Percentiles rank a stretch among this genome's conserved stretches.
Conservation (phyloP, 2,113 vertebrate species). For the Gasterosteus nipponicus region DNA sequence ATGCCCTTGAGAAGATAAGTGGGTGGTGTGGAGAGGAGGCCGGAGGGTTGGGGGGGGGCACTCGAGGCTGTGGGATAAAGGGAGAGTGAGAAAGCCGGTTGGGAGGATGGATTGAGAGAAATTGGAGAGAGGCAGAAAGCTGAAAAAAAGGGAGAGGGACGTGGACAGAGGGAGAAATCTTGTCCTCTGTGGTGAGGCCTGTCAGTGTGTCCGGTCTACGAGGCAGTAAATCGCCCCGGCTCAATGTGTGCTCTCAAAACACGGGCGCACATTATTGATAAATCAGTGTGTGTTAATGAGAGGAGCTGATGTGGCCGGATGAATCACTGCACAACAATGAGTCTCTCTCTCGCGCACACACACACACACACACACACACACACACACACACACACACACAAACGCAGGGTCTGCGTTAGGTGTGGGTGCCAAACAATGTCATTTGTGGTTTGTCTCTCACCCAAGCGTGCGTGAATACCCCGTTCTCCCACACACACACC, state of each 20-base stretch:
- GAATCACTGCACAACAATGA: constrained; percentile 61
- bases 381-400: constrained; percentile 6
- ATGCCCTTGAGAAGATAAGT: constrained; percentile 76
- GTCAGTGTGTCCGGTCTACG: constrained; percentile 38
- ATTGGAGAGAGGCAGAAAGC: constrained; percentile 5
- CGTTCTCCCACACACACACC: neutral
- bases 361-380: constrained; percentile 26
- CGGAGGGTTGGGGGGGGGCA: neutral
- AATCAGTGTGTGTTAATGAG: constrained; percentile 73
- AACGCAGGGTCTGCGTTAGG: neutral
- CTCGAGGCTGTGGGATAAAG: constrained; percentile 25
- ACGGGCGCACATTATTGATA: constrained; percentile 66
- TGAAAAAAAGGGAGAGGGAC: neutral
- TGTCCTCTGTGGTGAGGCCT: constrained; percentile 40
- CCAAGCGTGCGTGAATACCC: neutral
- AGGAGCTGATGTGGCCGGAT: constrained; percentile 62
- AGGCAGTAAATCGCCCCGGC: constrained; percentile 69
- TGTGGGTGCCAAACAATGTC: constrained; percentile 7
- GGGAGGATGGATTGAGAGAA: constrained; percentile 32
- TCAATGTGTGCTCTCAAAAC: constrained; percentile 64
- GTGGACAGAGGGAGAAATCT: constrained; percentile 31
- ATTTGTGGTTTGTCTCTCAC: constrained; percentile 14
- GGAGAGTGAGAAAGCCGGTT: constrained; percentile 1
- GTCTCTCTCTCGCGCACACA: constrained; percentile 15
- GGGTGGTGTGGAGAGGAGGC: constrained; percentile 16